Evolutionary conservation across 2,797 vertebrate genomes (phyloP).

Genomic region (Gadopsis marmoratus): DNA sequence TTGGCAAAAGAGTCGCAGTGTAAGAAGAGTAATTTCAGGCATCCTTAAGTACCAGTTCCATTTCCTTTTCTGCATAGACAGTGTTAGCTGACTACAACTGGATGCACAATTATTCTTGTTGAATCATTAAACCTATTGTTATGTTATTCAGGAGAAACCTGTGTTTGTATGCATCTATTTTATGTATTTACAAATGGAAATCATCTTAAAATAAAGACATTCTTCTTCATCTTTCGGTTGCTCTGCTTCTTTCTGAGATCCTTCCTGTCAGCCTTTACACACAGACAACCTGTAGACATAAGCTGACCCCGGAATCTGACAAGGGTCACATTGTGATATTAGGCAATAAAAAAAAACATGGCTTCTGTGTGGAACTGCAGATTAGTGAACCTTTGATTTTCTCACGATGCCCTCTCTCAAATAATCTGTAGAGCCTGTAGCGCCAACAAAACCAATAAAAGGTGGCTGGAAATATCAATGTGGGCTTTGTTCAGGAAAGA

Average conservation of each 20-base stretch:
- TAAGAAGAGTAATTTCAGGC: background rate
- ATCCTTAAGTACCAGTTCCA: background rate
- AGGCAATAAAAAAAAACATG: conserved; percentile 33
- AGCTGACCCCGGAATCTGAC: conserved; percentile 25
- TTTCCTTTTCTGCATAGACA: background rate
- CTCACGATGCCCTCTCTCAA: conserved; percentile 27
- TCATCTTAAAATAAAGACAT: background rate
- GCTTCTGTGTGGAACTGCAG: conserved; percentile 20
- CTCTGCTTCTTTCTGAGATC: background rate
- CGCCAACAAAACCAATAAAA: conserved; percentile 60
- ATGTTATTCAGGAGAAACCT: no score
- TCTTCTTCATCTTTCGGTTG: no score
- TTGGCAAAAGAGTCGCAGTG: background rate
- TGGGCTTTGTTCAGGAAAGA: conserved; percentile 50
- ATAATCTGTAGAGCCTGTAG: conserved; percentile 17
- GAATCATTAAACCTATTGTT: background rate
- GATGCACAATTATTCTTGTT: background rate
- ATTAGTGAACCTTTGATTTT: conserved; percentile 61
- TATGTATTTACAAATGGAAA: background rate
- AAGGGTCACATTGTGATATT: conserved; percentile 44
- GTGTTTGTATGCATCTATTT: background rate
- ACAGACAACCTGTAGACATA: conserved; percentile 11
- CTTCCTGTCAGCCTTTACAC: background rate
- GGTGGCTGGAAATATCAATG: conserved; percentile 56
- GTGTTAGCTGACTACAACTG: background rate